Evolutionary conservation across 92 coral and sea anemone genomes (phyloP).

Genomic region (Paragorgia papillata): DNA sequence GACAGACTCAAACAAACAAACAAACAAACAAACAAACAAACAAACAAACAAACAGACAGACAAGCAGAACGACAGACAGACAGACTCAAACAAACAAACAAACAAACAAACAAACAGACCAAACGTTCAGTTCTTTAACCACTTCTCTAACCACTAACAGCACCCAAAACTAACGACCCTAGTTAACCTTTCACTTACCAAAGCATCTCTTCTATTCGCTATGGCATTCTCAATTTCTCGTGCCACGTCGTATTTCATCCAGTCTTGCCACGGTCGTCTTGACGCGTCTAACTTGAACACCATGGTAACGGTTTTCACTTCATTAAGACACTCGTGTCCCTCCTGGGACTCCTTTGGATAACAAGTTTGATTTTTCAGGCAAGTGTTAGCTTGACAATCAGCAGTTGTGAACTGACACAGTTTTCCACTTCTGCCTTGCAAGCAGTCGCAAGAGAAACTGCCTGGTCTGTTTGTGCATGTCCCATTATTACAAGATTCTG

Average conservation of each 20-base stretch:
- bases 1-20: no score
- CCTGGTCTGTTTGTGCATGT: conserved; percentile 65
- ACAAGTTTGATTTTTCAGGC: conserved; percentile 54
- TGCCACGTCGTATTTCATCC: conserved; percentile 60
- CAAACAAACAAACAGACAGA: no score
- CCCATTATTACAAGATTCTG: conserved; percentile 74
- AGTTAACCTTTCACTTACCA: conserved; percentile 1
- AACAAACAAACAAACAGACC: no score
- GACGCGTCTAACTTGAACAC: conserved; percentile 22
- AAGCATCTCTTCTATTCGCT: neutral
- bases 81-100: no score
- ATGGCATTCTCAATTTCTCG: conserved; percentile 66
- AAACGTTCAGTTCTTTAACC: no score
- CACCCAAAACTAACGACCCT: no score
- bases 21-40: no score
- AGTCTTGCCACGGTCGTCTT: conserved; percentile 32
- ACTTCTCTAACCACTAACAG: no score
- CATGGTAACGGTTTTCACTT: conserved; percentile 54
- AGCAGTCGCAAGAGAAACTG: conserved; percentile 70
- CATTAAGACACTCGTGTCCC: conserved; percentile 63
- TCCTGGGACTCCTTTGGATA: conserved; percentile 53
- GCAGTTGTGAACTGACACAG: conserved; percentile 58
- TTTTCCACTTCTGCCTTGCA: conserved; percentile 60
- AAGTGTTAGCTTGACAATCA: conserved; percentile 58
- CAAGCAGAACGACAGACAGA: no score